A percentile compares a stretch with the other conserved stretches of the same genome.
These are phyloP conservation scores for Numida meleagris DNA, from an alignment of 2,113 vertebrate species.

Conservation along the genomic window DNA sequence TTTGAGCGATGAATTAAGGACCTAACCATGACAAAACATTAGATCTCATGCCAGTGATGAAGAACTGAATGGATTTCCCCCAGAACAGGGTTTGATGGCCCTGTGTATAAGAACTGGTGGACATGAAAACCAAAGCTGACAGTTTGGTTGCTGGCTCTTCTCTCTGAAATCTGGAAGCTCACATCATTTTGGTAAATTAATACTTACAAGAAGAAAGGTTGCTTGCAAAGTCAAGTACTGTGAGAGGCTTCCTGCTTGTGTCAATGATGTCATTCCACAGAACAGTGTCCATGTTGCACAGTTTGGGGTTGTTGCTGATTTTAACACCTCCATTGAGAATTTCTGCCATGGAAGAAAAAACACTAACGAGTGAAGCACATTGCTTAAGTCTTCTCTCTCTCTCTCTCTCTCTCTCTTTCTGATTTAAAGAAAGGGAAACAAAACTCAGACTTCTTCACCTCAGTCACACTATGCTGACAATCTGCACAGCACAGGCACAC, in stretches of 20 bases:
- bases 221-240: slow-evolving; percentile 65
- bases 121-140: rapidly evolving
- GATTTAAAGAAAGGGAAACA: background rate
- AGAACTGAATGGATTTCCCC: background rate
- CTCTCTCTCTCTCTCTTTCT: background rate
- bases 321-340: slow-evolving; percentile 90
- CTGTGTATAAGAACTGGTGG: background rate
- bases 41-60: background rate
- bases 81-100: background rate
- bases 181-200: background rate
- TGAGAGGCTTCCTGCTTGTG: slow-evolving; percentile 41
- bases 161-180: background rate
- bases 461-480: background rate
- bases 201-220: slow-evolving; percentile 79
- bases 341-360: slow-evolving; percentile 75
- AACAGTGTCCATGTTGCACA: slow-evolving; percentile 89
- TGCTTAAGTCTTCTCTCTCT: background rate
- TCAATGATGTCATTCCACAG: slow-evolving; percentile 91
- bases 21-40: background rate
- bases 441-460: background rate
- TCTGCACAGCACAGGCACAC: background rate
- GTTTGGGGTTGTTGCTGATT: slow-evolving; percentile 78
- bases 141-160: background rate
- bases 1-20: background rate
- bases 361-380: background rate